Conservation (phyloP, 2,113 vertebrate genomes). For the Crotalus horridus region DNA sequence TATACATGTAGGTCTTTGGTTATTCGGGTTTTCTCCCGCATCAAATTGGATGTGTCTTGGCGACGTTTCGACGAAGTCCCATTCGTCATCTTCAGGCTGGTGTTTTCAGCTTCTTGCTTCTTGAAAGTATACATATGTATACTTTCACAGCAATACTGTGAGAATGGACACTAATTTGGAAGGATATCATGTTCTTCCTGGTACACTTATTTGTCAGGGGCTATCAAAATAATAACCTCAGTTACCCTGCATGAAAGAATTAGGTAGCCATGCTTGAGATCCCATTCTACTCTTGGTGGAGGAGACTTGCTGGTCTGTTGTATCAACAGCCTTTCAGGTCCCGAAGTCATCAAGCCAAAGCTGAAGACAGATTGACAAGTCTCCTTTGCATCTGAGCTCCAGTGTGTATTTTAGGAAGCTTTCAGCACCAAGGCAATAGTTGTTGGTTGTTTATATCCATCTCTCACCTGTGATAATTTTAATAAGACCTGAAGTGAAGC, state of each 20-base stretch:
- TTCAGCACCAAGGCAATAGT: conserved; percentile 36
- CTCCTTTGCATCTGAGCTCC: conserved; percentile 55
- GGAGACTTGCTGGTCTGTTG: background rate
- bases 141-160: background rate
- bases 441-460: conserved; percentile 60
- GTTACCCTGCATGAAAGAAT: background rate
- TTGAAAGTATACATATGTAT: no score
- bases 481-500: conserved; percentile 41
- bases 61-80: no score
- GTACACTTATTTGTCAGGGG: background rate
- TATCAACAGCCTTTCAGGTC: conserved; percentile 35
- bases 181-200: background rate
- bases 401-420: conserved; percentile 49
- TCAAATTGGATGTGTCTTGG: no score
- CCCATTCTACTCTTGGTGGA: background rate
- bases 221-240: background rate
- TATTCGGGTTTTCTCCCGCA: no score
- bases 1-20: no score
- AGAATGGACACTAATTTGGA: background rate
- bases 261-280: background rate
- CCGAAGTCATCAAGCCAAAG: conserved; percentile 42
- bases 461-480: conserved; percentile 58
- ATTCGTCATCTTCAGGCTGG: no score
- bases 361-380: conserved; percentile 46
- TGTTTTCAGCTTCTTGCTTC: no score